Conservation (phyloP, 2,888 invertebrate genomes). For the Hydrotaea cyrtoneurina region DNA sequence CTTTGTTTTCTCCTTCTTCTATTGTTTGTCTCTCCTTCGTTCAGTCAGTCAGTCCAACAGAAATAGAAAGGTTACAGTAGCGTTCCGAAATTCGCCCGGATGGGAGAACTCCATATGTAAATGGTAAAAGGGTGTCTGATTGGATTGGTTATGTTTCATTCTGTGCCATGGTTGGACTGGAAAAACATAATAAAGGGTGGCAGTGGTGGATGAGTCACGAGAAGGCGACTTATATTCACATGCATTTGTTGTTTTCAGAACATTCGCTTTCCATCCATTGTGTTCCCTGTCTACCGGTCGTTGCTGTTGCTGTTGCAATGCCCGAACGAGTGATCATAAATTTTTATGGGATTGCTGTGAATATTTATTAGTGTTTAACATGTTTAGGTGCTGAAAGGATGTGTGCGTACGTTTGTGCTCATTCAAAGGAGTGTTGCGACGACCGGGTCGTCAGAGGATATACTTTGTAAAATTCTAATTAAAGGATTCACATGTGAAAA, state of each 20-base stretch:
- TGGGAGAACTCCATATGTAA: constrained; percentile 40
- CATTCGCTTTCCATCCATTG: constrained; percentile 25
- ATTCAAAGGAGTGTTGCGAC: constrained; percentile 5
- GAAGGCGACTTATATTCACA: constrained; percentile 47
- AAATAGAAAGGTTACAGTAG: constrained; percentile 53
- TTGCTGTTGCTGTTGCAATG: constrained; percentile 39
- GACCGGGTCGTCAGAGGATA: not conserved
- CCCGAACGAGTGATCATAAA: constrained; percentile 74
- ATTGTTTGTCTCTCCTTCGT: not conserved
- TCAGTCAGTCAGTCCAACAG: constrained; percentile 34
- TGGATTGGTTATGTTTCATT: constrained; percentile 46
- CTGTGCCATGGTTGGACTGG: not conserved
- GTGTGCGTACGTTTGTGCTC: constrained; percentile 23
- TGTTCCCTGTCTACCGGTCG: not conserved
- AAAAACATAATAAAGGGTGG: constrained; percentile 42
- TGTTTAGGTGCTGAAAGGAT: constrained; percentile 53
- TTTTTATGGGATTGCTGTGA: constrained; percentile 73
- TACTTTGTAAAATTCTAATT: constrained; percentile 45
- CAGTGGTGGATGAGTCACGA: constrained; percentile 68
- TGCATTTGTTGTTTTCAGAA: constrained; percentile 44
- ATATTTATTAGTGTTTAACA: constrained; percentile 67
- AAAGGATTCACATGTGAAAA: constrained; percentile 28
- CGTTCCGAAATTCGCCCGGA: constrained; percentile 43
- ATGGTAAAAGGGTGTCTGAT: constrained; percentile 59
- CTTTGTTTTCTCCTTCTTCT: constrained; percentile 1